A percentile compares a stretch with the other conserved stretches of the same genome.
Conservation (phyloP, 2,113 vertebrate species). For the Cygnus buccinator region DNA sequence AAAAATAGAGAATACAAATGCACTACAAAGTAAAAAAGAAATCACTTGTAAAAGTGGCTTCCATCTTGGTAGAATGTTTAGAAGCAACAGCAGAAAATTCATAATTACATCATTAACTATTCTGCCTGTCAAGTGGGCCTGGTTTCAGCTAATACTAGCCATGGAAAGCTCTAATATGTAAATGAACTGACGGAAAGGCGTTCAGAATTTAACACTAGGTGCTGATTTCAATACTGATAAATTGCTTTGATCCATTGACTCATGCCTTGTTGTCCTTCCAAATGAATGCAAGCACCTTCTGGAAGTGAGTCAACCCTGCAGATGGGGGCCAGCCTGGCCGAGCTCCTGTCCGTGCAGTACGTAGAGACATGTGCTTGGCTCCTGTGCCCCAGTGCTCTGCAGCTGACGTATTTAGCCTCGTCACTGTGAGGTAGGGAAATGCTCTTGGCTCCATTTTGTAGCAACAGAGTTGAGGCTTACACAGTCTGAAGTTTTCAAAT, state of each 20-base stretch:
- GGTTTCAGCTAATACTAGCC: conserved; percentile 34
- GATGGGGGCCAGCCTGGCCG: conserved; percentile 21
- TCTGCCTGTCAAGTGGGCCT: conserved; percentile 12
- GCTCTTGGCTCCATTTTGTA: background rate
- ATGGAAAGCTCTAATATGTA: conserved; percentile 32
- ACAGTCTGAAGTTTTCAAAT: background rate
- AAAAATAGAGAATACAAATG: background rate
- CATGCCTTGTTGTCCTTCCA: conserved; percentile 56
- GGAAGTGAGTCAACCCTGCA: conserved; percentile 11
- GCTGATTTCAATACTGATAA: conserved; percentile 59
- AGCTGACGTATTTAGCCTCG: background rate
- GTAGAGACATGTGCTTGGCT: background rate
- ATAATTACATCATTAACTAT: background rate
- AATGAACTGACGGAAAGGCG: conserved; percentile 5
- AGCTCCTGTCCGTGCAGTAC: background rate
- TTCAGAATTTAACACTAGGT: conserved; percentile 44
- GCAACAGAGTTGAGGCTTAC: background rate
- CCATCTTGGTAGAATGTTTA: background rate
- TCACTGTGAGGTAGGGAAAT: background rate
- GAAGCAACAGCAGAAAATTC: background rate
- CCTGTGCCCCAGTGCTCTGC: background rate
- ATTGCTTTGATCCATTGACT: conserved; percentile 58
- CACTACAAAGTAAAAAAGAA: background rate
- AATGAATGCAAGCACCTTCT: conserved; percentile 38
- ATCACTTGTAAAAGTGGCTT: background rate